A percentile compares a stretch with the other conserved stretches of the same genome.
Evolutionary conservation across 2,113 vertebrate genomes (phyloP).

Genomic region (Pterocles gutturalis): DNA sequence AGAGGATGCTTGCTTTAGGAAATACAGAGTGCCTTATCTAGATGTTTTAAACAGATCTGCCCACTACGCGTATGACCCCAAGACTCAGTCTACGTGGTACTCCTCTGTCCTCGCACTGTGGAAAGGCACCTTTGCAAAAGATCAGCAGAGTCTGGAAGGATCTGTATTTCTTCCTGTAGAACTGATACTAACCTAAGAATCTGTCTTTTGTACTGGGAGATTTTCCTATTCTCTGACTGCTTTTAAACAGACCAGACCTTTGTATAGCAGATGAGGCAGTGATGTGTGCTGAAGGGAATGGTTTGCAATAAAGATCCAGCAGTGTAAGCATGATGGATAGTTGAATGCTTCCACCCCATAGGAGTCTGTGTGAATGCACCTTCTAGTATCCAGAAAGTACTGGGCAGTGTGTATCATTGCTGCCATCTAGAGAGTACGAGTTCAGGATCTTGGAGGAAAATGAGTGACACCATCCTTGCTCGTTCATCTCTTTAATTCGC

Average conservation of each 20-base stretch:
- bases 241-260: background rate
- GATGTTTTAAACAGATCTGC: background rate
- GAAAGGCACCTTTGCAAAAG: background rate
- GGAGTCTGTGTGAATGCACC: background rate
- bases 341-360: fast-evolving
- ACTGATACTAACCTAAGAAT: background rate
- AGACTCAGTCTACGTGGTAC: fast-evolving
- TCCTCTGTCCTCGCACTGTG: background rate
- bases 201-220: background rate
- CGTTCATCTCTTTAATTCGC: background rate
- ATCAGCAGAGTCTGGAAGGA: background rate
- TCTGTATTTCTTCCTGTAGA: background rate
- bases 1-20: background rate
- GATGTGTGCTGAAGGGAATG: background rate
- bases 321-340: background rate
- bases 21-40: background rate
- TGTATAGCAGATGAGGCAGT: background rate
- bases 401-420: background rate
- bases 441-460: background rate
- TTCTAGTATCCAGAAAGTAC: background rate
- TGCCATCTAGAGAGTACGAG: background rate
- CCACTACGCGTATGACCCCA: fast-evolving
- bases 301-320: background rate
- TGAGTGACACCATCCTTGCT: background rate
- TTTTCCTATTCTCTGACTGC: background rate